Evolutionary conservation across 2,888 invertebrate species (phyloP), one percentile per base, ranked within the genome.

Genomic region (Oligia fasciuncula): DNA sequence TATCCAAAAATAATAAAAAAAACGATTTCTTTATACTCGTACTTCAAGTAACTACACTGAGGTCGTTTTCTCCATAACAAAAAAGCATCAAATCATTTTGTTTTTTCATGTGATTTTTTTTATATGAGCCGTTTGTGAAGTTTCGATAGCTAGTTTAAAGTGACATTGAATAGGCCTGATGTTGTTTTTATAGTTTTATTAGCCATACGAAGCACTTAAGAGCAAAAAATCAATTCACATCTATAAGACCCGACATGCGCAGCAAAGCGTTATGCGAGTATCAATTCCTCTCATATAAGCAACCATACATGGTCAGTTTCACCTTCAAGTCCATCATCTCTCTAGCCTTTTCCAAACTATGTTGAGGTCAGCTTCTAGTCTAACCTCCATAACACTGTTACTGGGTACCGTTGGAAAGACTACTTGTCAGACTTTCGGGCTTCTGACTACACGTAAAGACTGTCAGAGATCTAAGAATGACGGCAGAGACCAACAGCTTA

Each of bases 211-310:
- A 17, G 19, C 60, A 29, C 63, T 75, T 46, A 63, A n/a, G 13
- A 76, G 17, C 63, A 54, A 9, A 65, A 14, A 35, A 54, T 46
- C 17, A 77, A 54, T n/a, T 65, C 43, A 65, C 51, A 23, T 54
- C 11, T 63, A 17, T 14, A 46, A 3, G 4, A 40, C 13, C 66
- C 57, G 67, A 67, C 77, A 77, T 67, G 77, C 77, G 14, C 23
- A 67, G 40, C 67, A 40, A 77, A 77, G 77, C 77, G n/a, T 40
- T 40, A 49, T 40, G n/a, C 9, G 4, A 46, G 70, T 9, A 40
- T n/a, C 54, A 9, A 11, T 2, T 40, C 23, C 19, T 43, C n/a
- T 11, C 0, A 35, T 57, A 57, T 40, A 70, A 40, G 54, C n/a
- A 40, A n/a, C 54, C 14, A 54, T 40, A n/a, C 17, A 40, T 57